These are phyloP conservation scores for Iphiclides podalirius DNA, from an alignment of 2,888 invertebrate species.

Conservation along the genomic window DNA sequence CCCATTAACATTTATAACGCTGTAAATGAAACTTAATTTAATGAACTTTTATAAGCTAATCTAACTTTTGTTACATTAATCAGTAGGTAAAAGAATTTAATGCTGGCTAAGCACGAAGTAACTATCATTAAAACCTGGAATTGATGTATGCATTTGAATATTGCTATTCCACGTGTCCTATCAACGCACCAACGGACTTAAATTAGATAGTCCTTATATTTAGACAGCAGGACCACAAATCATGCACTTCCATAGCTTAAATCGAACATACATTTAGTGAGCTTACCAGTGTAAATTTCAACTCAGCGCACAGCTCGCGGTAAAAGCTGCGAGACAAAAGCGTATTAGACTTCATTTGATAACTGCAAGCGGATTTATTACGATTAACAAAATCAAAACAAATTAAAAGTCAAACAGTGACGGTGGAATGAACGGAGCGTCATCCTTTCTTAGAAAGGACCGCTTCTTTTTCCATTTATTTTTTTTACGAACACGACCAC, in stretches of 20 bases:
- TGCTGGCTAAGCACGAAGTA: too few species aligned
- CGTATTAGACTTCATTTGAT: neutral
- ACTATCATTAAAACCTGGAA: too few species aligned
- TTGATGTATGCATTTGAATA: too few species aligned
- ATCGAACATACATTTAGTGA: slow-evolving; percentile 12
- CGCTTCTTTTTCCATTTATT: slow-evolving; percentile 10
- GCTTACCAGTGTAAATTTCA: slow-evolving; percentile 18
- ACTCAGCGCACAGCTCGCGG: neutral
- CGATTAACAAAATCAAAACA: neutral
- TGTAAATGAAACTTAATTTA: too few species aligned
- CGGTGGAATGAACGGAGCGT: neutral
- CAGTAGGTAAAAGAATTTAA: too few species aligned
- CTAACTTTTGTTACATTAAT: too few species aligned
- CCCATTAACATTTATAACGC: too few species aligned
- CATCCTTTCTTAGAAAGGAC: slow-evolving; percentile 8
- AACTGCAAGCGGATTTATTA: too few species aligned
- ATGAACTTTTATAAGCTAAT: too few species aligned
- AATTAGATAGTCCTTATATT: slow-evolving; percentile 17
- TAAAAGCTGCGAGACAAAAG: slow-evolving; percentile 3
- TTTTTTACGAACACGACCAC: too few species aligned
- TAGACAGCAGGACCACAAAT: slow-evolving; percentile 12
- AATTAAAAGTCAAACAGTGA: neutral
- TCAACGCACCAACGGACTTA: slow-evolving; percentile 5
- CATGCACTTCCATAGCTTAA: slow-evolving; percentile 16
- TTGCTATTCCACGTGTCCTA: too few species aligned